These are phyloP conservation scores for Drosophila anomalata DNA, from an alignment of 2,888 invertebrate species.

Conservation along the genomic window DNA sequence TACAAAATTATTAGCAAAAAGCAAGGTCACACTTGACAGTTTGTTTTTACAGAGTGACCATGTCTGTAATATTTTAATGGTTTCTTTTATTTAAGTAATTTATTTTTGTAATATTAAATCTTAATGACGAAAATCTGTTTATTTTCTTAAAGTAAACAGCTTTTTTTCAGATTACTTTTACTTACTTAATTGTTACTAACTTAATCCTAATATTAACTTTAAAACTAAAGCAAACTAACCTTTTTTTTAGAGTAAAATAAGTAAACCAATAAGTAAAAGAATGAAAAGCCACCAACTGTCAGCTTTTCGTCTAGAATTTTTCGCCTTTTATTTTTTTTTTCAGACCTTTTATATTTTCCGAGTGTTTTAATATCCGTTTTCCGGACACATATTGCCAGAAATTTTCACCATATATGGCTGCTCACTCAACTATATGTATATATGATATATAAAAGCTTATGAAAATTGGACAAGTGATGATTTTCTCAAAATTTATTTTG, in stretches of 20 bases:
- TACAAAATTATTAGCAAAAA: neutral
- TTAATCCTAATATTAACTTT: neutral
- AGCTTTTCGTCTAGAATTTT: conserved; percentile 41
- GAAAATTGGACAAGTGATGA: neutral
- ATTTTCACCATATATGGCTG: conserved; percentile 24
- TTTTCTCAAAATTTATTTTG: neutral
- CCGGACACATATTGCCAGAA: conserved; percentile 55
- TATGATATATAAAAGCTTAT: neutral
- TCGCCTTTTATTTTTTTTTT: neutral
- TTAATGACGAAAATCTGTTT: too few relatives aligned
- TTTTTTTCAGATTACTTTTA: too few relatives aligned
- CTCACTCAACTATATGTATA: neutral
- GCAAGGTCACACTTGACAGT: neutral
- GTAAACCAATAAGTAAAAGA: neutral
- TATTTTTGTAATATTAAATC: too few relatives aligned
- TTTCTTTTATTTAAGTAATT: too few relatives aligned
- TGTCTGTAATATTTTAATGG: too few relatives aligned
- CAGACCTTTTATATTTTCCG: neutral
- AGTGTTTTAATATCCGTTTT: conserved; percentile 71
- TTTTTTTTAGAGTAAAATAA: neutral
- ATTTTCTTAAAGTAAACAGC: too few relatives aligned
- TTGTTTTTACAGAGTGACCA: neutral
- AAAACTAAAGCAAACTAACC: neutral
- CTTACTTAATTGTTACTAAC: too few relatives aligned
- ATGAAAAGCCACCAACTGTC: conserved; percentile 17